A percentile compares a stretch with the other conserved stretches of the same genome.
Conservation (phyloP, 1,140 invertebrate genomes). For the Ostrea edulis region DNA sequence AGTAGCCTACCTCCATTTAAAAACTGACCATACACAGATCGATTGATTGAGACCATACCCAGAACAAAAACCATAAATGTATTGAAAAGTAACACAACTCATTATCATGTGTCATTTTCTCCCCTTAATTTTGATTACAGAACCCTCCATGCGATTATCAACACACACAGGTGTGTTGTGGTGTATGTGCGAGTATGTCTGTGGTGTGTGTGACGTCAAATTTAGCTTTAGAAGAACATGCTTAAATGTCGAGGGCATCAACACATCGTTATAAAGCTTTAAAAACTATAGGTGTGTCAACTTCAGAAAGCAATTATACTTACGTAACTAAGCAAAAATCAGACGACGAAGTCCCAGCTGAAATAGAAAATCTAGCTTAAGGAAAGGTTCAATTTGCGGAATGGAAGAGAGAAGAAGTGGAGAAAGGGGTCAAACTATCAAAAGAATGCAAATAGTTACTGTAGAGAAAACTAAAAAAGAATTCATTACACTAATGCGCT, state of each 20-base stretch:
- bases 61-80: too few species aligned
- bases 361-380: background rate
- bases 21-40: too few species aligned
- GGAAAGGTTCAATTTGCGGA: slow-evolving; percentile 12
- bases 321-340: background rate
- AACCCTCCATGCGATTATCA: too few species aligned
- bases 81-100: too few species aligned
- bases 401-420: slow-evolving; percentile 35
- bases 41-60: too few species aligned
- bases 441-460: slow-evolving; percentile 44
- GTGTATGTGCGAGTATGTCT: too few species aligned
- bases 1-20: too few species aligned
- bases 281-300: slow-evolving; percentile 33
- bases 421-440: slow-evolving; percentile 40
- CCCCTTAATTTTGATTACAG: too few species aligned
- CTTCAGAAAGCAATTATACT: slow-evolving; percentile 46
- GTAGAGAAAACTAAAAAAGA: slow-evolving; percentile 16
- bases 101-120: too few species aligned
- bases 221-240: slow-evolving; percentile 51
- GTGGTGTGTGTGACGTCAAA: slow-evolving; percentile 32
- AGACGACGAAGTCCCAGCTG: background rate
- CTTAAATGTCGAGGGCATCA: slow-evolving; percentile 53
- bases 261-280: slow-evolving; percentile 55
- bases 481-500: background rate
- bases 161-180: too few species aligned